Base-by-base conservation (phyloP, 1,140 invertebrate genomes). In the Drosophila kohkoa region DNA sequence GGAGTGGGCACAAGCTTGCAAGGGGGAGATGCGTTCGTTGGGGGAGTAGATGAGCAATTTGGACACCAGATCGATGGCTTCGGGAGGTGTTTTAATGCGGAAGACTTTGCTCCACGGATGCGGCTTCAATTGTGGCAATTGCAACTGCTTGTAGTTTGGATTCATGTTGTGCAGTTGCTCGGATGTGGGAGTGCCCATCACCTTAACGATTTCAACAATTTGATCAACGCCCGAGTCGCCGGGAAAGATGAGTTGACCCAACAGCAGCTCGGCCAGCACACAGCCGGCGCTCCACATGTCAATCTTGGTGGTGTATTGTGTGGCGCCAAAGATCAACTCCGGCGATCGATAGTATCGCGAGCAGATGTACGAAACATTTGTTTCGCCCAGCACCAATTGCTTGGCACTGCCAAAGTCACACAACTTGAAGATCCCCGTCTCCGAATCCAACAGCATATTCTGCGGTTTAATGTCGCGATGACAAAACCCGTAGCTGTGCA, bases 151-250 rank as follows among this genome's bases (percentile, higher is more conserved):
- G 93, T 99, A 99, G 93, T 99, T 99, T 8, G 98, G 98, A 95
- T 99, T 99, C 99, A 99, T 99, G 93, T 99, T 98, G 87, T 98
- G 95, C 79, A 99, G 99, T 94, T 99, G 98, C 93, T 99, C 99
- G 73, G 98, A 95, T 41, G 98, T 99, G 2, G 99, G 99, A 46
- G 99, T 99, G 35, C 99, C 99, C 78, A 99, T 95, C 48, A 99
- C 98, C 94, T 99, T 99, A 92, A 99, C 99, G 81, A 99, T 99
- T 94, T 99, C 99, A 51, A 99, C 99, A 71, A 99, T 95, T 93
- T 99, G 99, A 93, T 99, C 99, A 15, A 99, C 99, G 20, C 99
- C 99, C 63, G 98, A 99, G 93, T 99, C 99, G 7, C 99, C 99
- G 3, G 99, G 99, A 93, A 99, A 99, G 92, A 99, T 99, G 5